phyloP scores from a whole-genome alignment of 2,888 invertebrate genomes.

The Branchellion lobata region DNA sequence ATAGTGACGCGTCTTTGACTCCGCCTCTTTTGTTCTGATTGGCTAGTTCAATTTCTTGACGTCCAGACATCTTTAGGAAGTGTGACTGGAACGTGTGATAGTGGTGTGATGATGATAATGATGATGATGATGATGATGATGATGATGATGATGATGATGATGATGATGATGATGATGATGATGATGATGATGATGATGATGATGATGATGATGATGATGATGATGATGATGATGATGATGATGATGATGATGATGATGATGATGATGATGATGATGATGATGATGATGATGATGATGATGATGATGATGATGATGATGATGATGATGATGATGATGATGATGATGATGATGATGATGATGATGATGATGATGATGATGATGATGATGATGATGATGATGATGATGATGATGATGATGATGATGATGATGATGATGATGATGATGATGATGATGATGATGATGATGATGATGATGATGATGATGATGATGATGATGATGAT shows the following conservation, averaged over 20 bases:
- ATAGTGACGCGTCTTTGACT: not conserved
- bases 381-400: constrained; percentile 12
- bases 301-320: not conserved
- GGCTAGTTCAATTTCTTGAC: not conserved
- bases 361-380: constrained; percentile 33
- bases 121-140: constrained; percentile 28
- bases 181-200: constrained; percentile 6
- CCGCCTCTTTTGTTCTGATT: not conserved
- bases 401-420: constrained; percentile 14
- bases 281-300: not conserved
- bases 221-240: constrained; percentile 24
- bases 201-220: not conserved
- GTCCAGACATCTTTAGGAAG: not conserved
- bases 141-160: constrained; percentile 12
- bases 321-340: not conserved
- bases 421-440: not conserved
- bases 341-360: not conserved
- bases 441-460: constrained; percentile 30
- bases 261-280: constrained; percentile 12
- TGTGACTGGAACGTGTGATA: constrained; percentile 6
- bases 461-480: constrained; percentile 10
- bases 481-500: constrained; percentile 23
- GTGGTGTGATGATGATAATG: constrained; percentile 17
- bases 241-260: not conserved
- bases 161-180: not conserved